These are phyloP conservation scores for Rhagium mordax DNA, from an alignment of 2,888 invertebrate species.

Conservation along the genomic window DNA sequence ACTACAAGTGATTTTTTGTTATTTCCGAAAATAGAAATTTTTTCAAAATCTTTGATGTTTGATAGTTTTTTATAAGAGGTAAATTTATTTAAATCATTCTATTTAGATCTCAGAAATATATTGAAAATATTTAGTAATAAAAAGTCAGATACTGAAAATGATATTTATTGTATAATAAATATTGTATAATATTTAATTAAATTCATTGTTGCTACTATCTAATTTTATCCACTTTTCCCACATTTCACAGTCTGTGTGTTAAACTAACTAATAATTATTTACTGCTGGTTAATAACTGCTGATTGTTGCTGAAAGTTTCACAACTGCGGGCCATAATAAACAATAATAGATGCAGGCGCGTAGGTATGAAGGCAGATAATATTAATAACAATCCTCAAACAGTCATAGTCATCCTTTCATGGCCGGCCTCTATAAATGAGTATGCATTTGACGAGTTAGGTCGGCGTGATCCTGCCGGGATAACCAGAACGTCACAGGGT, in stretches of 20 bases:
- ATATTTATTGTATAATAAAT: no score
- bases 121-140: no score
- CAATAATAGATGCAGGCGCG: background rate
- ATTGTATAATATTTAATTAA: no score
- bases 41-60: no score
- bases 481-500: slow-evolving; percentile 62
- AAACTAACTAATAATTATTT: background rate
- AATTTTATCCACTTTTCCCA: no score
- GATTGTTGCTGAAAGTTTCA: background rate
- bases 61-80: no score
- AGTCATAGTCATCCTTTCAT: slow-evolving; percentile 8
- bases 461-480: slow-evolving; percentile 61
- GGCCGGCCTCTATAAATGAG: slow-evolving; percentile 22
- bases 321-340: background rate
- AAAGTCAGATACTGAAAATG: no score
- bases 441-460: slow-evolving; percentile 58
- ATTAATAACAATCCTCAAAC: slow-evolving; percentile 11
- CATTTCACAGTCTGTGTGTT: background rate
- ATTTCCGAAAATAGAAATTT: no score
- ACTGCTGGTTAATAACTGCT: background rate
- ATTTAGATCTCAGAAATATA: no score
- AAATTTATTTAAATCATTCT: no score
- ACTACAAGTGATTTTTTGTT: no score
- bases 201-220: no score
- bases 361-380: background rate